Percentiles rank a stretch among this genome's conserved stretches.
phyloP scores from a whole-genome alignment of 2,888 invertebrate species.

The Xanthia togata region DNA sequence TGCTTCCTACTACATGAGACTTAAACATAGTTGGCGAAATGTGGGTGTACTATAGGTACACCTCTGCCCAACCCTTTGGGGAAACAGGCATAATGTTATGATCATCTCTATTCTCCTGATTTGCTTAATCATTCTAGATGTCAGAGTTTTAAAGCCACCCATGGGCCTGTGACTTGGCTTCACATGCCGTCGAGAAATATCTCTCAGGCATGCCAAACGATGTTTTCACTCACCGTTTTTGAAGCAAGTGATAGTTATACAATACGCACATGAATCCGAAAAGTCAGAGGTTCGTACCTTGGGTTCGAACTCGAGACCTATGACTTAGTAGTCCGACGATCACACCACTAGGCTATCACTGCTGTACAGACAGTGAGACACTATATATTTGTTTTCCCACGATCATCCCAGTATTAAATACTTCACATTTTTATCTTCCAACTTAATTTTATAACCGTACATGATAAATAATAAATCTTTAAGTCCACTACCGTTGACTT shows the following conservation, averaged over 20 bases:
- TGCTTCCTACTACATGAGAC: no score
- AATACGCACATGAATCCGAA: no score
- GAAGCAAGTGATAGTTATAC: no score
- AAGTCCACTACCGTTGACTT: slow-evolving; percentile 42
- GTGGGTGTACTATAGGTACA: neutral
- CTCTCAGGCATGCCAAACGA: no score
- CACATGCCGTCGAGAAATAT: no score
- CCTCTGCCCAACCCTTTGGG: neutral
- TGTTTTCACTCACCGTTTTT: no score
- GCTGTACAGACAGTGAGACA: neutral
- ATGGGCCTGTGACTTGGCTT: no score
- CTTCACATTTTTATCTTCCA: slow-evolving; percentile 5
- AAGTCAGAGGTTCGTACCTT: no score
- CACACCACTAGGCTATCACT: no score
- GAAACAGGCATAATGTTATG: neutral
- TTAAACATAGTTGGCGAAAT: neutral
- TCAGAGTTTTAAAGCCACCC: no score
- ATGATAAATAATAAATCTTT: slow-evolving; percentile 31
- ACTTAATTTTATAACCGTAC: slow-evolving; percentile 38
- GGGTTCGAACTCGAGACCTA: no score
- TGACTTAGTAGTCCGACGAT: no score
- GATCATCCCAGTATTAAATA: neutral
- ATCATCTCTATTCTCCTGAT: neutral
- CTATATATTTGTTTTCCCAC: slow-evolving; percentile 2
- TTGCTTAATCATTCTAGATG: neutral